Percentiles rank a stretch among this genome's conserved stretches.
Evolutionary conservation across 2,113 vertebrate genomes (phyloP).

Genomic region (Ceyx margarethae): DNA sequence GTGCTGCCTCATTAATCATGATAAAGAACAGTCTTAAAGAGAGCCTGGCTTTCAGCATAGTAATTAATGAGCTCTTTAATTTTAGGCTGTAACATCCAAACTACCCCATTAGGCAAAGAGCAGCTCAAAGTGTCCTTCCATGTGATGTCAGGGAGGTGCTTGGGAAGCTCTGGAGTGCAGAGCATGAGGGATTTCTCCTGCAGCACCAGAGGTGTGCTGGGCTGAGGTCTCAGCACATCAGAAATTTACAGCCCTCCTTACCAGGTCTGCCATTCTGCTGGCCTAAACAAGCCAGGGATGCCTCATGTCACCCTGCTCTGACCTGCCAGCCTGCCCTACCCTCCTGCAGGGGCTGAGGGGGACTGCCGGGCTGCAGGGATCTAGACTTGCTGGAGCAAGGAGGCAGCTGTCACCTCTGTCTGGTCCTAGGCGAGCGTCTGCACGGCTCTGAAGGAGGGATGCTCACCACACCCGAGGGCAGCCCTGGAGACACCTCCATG

Average conservation of each 20-base stretch:
- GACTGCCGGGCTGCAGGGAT: not conserved
- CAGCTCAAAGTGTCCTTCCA: not conserved
- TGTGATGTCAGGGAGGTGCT: not conserved
- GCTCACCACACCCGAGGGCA: rapidly evolving
- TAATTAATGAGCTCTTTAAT: conserved; percentile 52
- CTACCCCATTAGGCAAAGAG: conserved; percentile 17
- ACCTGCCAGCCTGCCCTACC: not conserved
- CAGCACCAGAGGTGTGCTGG: rapidly evolving
- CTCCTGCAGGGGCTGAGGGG: not conserved
- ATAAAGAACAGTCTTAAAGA: conserved; percentile 33
- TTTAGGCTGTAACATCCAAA: conserved; percentile 33
- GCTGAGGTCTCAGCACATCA: rapidly evolving
- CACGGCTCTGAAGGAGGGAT: not conserved
- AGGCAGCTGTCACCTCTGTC: rapidly evolving
- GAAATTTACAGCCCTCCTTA: not conserved
- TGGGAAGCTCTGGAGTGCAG: not conserved
- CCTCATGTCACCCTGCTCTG: rapidly evolving
- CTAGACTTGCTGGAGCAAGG: not conserved
- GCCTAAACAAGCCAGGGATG: not conserved
- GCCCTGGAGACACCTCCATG: rapidly evolving
- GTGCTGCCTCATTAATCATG: conserved; percentile 17
- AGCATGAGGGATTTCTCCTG: not conserved
- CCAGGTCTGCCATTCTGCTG: not conserved
- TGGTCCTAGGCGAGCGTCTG: not conserved
- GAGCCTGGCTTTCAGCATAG: not conserved